Base-by-base conservation (phyloP, 2,797 vertebrate species). In the Artibeus jamaicensis region DNA sequence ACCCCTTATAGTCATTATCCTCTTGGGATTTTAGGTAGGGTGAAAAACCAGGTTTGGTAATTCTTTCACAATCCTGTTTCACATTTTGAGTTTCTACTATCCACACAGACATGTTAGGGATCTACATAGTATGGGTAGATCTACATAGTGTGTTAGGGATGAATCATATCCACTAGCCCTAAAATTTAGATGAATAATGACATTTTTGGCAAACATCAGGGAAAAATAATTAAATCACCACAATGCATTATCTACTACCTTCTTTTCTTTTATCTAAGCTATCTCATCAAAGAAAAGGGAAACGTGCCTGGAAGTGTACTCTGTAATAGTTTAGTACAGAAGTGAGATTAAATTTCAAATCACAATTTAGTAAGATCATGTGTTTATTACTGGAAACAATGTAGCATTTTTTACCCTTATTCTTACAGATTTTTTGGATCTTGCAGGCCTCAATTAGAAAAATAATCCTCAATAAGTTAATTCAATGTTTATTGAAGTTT, bases 301-400 rank as follows among this genome's bases (percentile, higher is more conserved):
- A 81, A 93, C 82, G 29, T 81, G 53, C 18, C 37, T 88, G 26
- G 37, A 91, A 88, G 6, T 91, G 39, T 55, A 62, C 7, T 77
- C 44, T 90, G 39, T 89, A 81, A 74, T 19, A 70, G 0, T 91
- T 91, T 81, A 94, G 89, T 68, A 44, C 32, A 86, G 68, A 89
- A 82, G 39, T 79, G 53, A 96, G 50, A 67, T 84, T 76, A 91
- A 78, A 84, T 94, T 74, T 68, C 84, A 92, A 87, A 76, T 94
- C 42, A n/a, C 53, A n/a, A 83, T 87, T 94, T 95, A 34, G n/a
- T 67, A 21, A 94, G 15, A 70, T 95, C 65, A 78, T 92, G 55
- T 83, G 78, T 42, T 32, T 87, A 37, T 53, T 86, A 59, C 79
- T 77, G 34, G 46, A 22, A 86, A 83, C 29, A 79, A 10, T 78